Base-by-base conservation (phyloP, 2,888 invertebrate species). In the Belgica antarctica region DNA sequence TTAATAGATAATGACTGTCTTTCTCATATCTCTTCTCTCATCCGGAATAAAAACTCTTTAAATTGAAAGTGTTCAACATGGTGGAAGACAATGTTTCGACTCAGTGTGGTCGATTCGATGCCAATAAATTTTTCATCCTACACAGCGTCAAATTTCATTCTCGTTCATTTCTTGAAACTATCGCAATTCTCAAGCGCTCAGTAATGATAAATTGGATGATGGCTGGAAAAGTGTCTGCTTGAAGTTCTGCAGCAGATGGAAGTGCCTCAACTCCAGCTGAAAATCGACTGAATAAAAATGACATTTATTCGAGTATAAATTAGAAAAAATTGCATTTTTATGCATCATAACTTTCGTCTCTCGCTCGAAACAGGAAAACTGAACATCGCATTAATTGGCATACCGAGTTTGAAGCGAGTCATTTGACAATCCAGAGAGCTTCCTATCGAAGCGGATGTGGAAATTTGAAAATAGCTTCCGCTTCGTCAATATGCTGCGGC, bases 301-400 rank as follows among this genome's bases (percentile, higher is more conserved):
- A 68, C 68, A 68, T 68, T 68, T 57, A 68, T 68, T 68, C 12
- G 28, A 57, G 27, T 19, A 68, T 46, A 31, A 57, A 68, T 68
- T 68, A 28, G 57, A 68, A 31, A 34, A 34, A 34, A 62, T 68
- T 57, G 57, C 52, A 68, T 57, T 68, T 68, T 68, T 68, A 68
- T 68, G 57, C 31, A 52, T 68, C 28, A 57, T 34, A 68, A 31
- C 47, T 68, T 57, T 68, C n/a, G n/a, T 28, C 31, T 57, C 17
- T 46, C 59, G 25, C 19, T 52, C 52, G 52, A n/a, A 41, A n/a
- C 41, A 22, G 52, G 17, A 22, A 52, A 17, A n/a, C 52, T 17
- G 5, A 3, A 52, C 2, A 8, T 52, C 17, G 15, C 3, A 22
- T 52, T 52, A 52, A 52, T 52, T 52, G 17, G 12, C n/a, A n/a